phyloP scores from a whole-genome alignment of 1,140 invertebrate genomes.

The Neodiprion pinetum region DNA sequence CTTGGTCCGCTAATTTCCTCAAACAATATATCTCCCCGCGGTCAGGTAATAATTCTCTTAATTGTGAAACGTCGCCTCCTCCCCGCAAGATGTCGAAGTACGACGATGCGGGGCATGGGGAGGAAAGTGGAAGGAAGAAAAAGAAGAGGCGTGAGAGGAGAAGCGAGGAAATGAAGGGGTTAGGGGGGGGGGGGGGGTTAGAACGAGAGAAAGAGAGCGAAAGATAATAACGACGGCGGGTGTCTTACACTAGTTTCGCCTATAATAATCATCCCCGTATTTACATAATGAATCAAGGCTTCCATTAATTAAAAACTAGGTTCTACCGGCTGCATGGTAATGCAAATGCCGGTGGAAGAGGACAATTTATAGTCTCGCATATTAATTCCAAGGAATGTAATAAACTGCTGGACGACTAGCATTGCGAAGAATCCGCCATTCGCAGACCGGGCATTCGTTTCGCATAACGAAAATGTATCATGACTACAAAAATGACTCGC shows the following conservation, averaged over 20 bases:
- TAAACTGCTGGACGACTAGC: not conserved
- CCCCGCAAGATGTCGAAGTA: no score
- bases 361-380: conserved; percentile 38
- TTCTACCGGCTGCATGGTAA: conserved; percentile 36
- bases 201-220: no score
- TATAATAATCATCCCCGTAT: conserved; percentile 23
- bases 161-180: no score
- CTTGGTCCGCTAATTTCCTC: not conserved
- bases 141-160: not conserved
- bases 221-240: no score
- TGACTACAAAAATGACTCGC: not conserved
- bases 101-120: no score
- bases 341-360: conserved; percentile 40
- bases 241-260: not conserved
- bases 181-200: no score
- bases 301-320: conserved; percentile 45
- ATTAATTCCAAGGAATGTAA: conserved; percentile 33
- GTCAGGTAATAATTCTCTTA: no score
- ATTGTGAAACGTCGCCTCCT: no score
- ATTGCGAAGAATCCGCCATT: no score
- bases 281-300: conserved; percentile 55
- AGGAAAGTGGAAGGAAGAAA: not conserved
- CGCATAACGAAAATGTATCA: not conserved
- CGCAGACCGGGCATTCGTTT: not conserved
- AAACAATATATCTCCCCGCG: not conserved